phyloP scores from a whole-genome alignment of 2,797 vertebrate species.

The Morelia viridis region DNA sequence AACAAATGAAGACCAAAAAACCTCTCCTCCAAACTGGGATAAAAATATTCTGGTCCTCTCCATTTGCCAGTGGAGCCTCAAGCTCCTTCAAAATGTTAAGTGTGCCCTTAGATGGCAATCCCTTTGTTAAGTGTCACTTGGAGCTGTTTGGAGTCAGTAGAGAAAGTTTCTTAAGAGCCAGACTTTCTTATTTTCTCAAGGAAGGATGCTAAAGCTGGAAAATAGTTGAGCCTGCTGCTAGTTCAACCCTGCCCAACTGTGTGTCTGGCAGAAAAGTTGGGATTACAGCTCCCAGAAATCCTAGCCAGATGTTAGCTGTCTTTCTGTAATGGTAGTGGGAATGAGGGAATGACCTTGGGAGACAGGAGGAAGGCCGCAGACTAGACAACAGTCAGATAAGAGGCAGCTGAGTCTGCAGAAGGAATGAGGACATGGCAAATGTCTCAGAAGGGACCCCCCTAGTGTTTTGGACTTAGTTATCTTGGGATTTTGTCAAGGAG shows the following conservation, averaged over 20 bases:
- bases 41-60: no score
- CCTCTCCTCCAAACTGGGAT: no score
- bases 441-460: neutral
- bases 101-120: no score
- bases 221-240: neutral
- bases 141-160: neutral
- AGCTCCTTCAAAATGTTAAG: no score
- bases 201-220: neutral
- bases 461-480: neutral
- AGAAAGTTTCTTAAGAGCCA: neutral
- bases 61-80: no score
- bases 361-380: neutral
- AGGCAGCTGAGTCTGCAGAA: neutral
- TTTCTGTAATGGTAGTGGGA: neutral
- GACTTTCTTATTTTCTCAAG: neutral
- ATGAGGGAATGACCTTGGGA: neutral
- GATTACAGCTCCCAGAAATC: neutral
- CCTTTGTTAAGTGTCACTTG: no score
- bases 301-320: neutral
- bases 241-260: neutral
- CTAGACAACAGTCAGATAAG: neutral
- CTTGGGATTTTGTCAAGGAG: neutral
- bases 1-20: no score
- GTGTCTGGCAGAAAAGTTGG: neutral
- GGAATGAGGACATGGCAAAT: neutral